These are phyloP conservation scores for Catostomus latipinnis DNA, from an alignment of 2,797 vertebrate species.

Conservation along the genomic window DNA sequence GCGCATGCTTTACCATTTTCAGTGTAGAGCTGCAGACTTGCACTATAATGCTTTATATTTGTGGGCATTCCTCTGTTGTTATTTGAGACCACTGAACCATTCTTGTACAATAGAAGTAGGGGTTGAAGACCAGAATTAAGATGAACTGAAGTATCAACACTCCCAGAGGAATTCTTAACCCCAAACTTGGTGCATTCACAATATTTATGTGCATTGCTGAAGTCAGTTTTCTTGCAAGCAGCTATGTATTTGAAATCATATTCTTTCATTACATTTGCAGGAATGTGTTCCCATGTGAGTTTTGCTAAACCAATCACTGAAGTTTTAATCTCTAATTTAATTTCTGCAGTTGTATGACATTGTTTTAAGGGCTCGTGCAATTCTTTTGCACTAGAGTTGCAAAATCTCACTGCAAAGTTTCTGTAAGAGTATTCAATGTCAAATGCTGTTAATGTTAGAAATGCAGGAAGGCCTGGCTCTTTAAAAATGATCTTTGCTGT, in stretches of 20 bases:
- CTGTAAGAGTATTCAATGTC: too few relatives aligned
- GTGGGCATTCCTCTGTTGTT: neutral
- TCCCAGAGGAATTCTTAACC: neutral
- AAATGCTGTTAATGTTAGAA: too few relatives aligned
- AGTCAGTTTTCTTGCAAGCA: neutral
- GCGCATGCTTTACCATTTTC: neutral
- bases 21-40: conserved; percentile 1
- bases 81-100: neutral
- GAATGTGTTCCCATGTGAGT: neutral
- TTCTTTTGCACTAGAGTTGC: too few relatives aligned
- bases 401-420: too few relatives aligned
- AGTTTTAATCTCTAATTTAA: neutral
- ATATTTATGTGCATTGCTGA: neutral
- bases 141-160: neutral
- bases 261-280: neutral
- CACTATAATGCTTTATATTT: neutral
- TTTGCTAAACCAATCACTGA: neutral
- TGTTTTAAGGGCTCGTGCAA: neutral
- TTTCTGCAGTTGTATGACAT: neutral
- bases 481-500: too few relatives aligned
- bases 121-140: neutral
- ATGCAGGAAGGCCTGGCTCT: too few relatives aligned
- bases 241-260: neutral
- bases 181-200: too few relatives aligned
- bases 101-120: neutral